Base-by-base conservation (phyloP, 2,113 vertebrate species). In the Paradisaea rubra region DNA sequence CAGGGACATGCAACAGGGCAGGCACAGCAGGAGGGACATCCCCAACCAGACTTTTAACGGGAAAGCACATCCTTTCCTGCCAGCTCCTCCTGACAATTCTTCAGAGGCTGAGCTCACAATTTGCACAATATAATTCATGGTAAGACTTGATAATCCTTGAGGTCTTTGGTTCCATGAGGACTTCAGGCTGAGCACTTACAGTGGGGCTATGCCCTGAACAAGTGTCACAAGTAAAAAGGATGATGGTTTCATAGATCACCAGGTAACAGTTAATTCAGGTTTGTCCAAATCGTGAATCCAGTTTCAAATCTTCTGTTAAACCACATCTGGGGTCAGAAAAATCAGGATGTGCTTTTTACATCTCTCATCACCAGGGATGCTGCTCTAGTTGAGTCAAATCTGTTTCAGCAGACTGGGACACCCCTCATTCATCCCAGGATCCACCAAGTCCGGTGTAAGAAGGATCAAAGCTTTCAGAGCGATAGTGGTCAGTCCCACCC, bases 221-320 rank as follows among this genome's bases (percentile, higher is more conserved):
- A 13, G 16, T 0, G 4, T 6, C 76, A 15, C 0, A 3, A 5
- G 45, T 7, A 7, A 37, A 24, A 25, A 53, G 44, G 33, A 20
- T 13, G 0, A 7, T 31, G 27, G 30, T 37, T 68, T 83, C 30
- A 11, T 3, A 13, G 2, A 25, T 15, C 15, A 3, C 25, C 42
- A 30, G 28, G 16, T 1, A 37, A 54, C 16, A 45, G 13, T 15
- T 27, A 42, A 31, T 24, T 54, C 49, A 50, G 7, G 3, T 47
- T 69, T 41, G 19, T 45, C 76, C 61, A 35, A 28, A 10, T 54
- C 10, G 12, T 53, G 23, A 86, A 35, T 52, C 27, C 54, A 64
- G 31, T 1, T 2, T 28, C 61, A 35, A 41, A 17, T 61, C 45
- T 45, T 63, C 59, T 57, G 47, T 53, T 37, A 42, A 81, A 24